These are phyloP conservation scores for Globodera rostochiensis DNA, from an alignment of 1,140 invertebrate genomes.

Conservation along the genomic window DNA sequence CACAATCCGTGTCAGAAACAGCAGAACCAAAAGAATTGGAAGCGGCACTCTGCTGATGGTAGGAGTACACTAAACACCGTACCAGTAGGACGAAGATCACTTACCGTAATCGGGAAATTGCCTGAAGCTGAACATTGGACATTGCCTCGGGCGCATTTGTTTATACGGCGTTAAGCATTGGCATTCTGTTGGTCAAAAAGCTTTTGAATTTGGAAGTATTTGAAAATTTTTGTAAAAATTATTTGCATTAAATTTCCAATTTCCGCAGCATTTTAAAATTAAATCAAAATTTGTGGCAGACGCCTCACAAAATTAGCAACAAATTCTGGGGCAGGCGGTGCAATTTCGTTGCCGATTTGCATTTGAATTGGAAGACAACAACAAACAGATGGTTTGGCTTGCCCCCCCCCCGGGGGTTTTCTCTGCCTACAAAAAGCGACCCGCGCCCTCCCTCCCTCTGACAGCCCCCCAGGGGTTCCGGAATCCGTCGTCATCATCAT, in stretches of 20 bases:
- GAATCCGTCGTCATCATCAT: background rate
- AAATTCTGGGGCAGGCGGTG: background rate
- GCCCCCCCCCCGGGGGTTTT: background rate
- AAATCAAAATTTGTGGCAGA: background rate
- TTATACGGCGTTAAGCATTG: background rate
- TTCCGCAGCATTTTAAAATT: background rate
- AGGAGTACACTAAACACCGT: too few species aligned
- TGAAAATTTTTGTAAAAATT: too few species aligned
- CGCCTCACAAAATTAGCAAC: background rate
- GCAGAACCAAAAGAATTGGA: background rate
- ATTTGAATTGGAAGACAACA: background rate
- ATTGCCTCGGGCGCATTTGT: background rate
- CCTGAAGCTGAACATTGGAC: background rate
- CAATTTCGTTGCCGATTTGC: background rate
- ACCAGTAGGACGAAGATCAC: too few species aligned
- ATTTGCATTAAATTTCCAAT: too few species aligned
- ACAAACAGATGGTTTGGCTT: background rate
- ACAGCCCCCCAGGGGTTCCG: background rate
- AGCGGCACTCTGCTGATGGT: background rate
- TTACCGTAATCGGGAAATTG: background rate
- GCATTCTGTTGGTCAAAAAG: too few species aligned
- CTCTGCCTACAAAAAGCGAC: background rate
- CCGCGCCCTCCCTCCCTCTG: background rate
- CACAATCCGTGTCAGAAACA: background rate
- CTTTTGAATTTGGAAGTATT: too few species aligned